Conservation (phyloP, 23 tunicate species). For the Trididemnum clinides region DNA sequence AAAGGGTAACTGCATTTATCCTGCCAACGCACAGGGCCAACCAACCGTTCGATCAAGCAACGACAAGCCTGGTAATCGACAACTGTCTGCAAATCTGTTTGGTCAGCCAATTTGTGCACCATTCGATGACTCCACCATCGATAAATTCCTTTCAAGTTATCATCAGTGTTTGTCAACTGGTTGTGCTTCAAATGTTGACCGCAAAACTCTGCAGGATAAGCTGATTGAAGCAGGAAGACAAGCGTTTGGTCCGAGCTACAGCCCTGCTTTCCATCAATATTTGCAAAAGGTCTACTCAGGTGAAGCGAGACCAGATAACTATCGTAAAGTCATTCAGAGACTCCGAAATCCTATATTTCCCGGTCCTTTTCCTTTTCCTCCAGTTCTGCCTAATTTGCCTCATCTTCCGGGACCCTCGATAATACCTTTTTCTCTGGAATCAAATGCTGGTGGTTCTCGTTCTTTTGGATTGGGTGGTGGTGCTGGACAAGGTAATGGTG, state of each 20-base stretch:
- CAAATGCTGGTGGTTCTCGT: no score
- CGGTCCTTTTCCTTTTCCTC: background rate
- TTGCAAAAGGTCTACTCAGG: conserved; percentile 44
- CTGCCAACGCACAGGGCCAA: conserved; percentile 15
- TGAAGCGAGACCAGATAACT: conserved; percentile 73
- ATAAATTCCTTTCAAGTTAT: conserved; percentile 42
- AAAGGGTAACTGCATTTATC: conserved; percentile 49
- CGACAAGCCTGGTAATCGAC: conserved; percentile 10
- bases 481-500: background rate
- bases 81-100: background rate
- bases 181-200: conserved; percentile 46
- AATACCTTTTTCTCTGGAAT: conserved; percentile 1
- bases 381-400: background rate
- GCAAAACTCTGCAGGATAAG: background rate
- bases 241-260: background rate
- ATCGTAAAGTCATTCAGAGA: conserved; percentile 20
- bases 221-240: background rate
- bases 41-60: conserved; percentile 52
- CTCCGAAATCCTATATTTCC: background rate
- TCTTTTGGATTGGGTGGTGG: background rate
- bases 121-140: conserved; percentile 4
- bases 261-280: background rate
- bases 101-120: conserved; percentile 70
- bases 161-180: conserved; percentile 72
- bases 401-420: background rate